Percentiles rank a stretch among this genome's conserved stretches.
phyloP scores from a whole-genome alignment of 2,113 vertebrate genomes.

The human region DNA sequence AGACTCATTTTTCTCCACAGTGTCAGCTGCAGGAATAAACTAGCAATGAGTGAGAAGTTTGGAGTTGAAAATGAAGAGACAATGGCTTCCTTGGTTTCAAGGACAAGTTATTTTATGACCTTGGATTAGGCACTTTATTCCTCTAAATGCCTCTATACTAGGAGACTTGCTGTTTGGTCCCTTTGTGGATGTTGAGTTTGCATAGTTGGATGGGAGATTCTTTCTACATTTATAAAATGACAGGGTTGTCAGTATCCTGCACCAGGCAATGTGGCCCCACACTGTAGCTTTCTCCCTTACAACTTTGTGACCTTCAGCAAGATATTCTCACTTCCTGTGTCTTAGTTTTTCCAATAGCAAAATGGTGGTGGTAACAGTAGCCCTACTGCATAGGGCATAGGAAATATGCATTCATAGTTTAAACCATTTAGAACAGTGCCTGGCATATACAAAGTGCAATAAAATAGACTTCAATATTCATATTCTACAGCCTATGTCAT shows the following conservation, averaged over 20 bases:
- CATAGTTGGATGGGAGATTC: not conserved
- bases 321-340: not conserved
- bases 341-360: not conserved
- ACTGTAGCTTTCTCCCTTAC: not conserved
- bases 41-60: not conserved
- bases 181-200: not conserved
- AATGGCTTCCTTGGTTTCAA: not conserved
- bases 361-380: not conserved
- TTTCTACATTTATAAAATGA: not conserved
- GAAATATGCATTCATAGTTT: not conserved
- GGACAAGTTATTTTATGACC: not conserved
- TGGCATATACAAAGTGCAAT: not conserved
- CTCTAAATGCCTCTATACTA: not conserved
- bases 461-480: not conserved
- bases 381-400: not conserved
- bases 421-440: not conserved
- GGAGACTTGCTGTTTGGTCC: not conserved
- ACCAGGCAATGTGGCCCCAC: not conserved
- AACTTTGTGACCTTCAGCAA: not conserved
- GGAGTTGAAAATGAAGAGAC: not conserved
- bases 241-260: not conserved
- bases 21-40: conserved; percentile 28
- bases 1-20: conserved; percentile 30
- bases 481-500: not conserved
- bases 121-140: not conserved